phyloP scores from a whole-genome alignment of 2,888 invertebrate genomes.

The Nemotelus nigrinus region DNA sequence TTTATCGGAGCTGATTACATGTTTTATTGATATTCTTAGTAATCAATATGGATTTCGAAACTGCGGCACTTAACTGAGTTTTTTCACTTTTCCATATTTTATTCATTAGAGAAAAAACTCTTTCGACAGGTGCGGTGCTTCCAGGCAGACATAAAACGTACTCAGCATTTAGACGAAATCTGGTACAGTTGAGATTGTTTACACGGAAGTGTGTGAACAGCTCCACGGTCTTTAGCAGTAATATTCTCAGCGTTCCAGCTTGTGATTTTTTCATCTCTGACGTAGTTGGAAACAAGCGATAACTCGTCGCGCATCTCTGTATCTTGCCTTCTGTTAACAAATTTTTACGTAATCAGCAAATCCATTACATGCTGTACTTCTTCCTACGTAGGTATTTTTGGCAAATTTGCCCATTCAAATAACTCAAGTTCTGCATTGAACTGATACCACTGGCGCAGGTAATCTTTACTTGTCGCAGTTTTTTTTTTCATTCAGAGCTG shows the following conservation, averaged over 20 bases:
- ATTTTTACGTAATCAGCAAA: neutral
- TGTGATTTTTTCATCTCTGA: neutral
- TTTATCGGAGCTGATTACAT: neutral
- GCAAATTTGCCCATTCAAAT: neutral
- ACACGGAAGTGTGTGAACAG: neutral
- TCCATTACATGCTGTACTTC: slow-evolving; percentile 8
- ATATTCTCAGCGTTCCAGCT: neutral
- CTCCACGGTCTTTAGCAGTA: neutral
- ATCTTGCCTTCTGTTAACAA: neutral
- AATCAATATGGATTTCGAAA: neutral
- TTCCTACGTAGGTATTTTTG: neutral
- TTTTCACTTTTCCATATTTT: neutral
- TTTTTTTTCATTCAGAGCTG: slow-evolving; percentile 12
- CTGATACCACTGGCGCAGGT: neutral
- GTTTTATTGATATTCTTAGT: neutral
- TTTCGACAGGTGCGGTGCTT: neutral
- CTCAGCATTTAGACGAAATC: neutral
- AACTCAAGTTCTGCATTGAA: neutral
- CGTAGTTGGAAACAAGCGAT: slow-evolving; percentile 8
- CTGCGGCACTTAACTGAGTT: neutral
- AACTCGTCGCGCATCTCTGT: neutral
- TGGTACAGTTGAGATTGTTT: slow-evolving; percentile 9
- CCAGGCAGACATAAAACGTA: neutral
- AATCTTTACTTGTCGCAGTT: neutral
- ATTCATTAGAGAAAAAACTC: neutral